Base-by-base conservation (phyloP, 1,140 invertebrate species). In the Epicauta chinensis region DNA sequence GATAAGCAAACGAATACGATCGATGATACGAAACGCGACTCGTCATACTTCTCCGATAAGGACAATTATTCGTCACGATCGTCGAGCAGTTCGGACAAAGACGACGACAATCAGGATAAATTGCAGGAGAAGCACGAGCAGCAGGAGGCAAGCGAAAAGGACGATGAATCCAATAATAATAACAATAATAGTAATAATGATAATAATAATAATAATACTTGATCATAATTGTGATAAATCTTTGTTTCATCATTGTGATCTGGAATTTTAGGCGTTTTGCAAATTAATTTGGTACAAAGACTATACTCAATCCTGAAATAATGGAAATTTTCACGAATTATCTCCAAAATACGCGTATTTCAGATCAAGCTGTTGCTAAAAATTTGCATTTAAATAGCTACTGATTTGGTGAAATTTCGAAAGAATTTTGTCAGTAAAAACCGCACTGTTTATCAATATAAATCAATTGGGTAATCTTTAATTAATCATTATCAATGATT, bases 41-140 rank as follows among this genome's bases (percentile, higher is more conserved):
- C 76, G 0, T 77, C 75, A 16, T 78, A 77, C 59, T 77, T 77
- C 56, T 77, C 75, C 51, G 77, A 78, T 60, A 69, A 76, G 51
- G 77, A 78, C 37, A 77, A 77, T 46, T 68, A 74, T 32, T 77
- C 75, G 34, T 78, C 76, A 29, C 72, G 75, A 59, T 78, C 77
- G 38, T 77, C 75, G 49, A 76, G 72, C 40, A 61, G 53, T 6
- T 77, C 74, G 37, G 70, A 75, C 0, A 75, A 66, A 44, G 63
- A 69, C 14, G 61, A 63, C 13, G 66, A 68, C 15, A 51, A 58
- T 10, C 57, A 58, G 4, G 48, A 45, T 45, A 53, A 14, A 23
- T 16, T 39, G 38, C 23, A 53, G 37, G 32, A 31, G n/a, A n/a
- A n/a, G n/a, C n/a, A n/a, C n/a, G n/a, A n/a, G n/a, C n/a, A n/a